Conservation (phyloP, 2,797 vertebrate genomes). For the Gymnodraco acuticeps region DNA sequence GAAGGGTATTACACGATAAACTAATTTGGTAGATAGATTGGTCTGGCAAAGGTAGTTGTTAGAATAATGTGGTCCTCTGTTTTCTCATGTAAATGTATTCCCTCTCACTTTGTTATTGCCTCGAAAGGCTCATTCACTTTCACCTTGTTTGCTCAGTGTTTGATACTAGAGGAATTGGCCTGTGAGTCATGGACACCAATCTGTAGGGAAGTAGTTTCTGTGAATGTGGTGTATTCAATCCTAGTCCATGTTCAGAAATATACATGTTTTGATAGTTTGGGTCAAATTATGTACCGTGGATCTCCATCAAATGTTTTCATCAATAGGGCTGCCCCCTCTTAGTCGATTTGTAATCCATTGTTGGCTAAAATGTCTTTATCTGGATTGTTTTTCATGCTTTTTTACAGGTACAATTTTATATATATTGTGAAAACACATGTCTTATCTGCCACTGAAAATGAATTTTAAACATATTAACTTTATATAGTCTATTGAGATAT, state of each 20-base stretch:
- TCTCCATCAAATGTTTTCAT: neutral
- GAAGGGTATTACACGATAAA: slow-evolving; percentile 89
- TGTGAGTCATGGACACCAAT: slow-evolving; percentile 60
- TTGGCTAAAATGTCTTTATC: no score
- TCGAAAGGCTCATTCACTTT: slow-evolving; percentile 80
- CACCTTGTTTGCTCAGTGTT: slow-evolving; percentile 79
- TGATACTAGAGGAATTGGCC: slow-evolving; percentile 71
- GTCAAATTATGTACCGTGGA: neutral
- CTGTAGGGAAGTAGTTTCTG: slow-evolving; percentile 36
- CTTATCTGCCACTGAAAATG: neutral
- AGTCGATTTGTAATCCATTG: no score
- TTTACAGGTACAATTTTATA: neutral
- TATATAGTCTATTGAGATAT: no score
- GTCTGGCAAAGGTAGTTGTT: slow-evolving; percentile 89
- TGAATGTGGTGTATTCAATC: slow-evolving; percentile 39
- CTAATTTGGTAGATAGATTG: slow-evolving; percentile 94
- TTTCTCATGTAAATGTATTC: slow-evolving; percentile 86
- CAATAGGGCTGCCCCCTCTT: no score
- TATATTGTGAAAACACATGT: neutral
- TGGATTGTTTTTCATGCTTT: no score
- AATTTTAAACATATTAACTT: no score
- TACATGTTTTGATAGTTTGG: neutral
- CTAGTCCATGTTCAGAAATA: slow-evolving; percentile 7
- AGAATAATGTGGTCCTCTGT: slow-evolving; percentile 84
- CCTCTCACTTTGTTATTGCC: slow-evolving; percentile 81